Conservation (phyloP, 2,888 invertebrate species). For the Melinopterus prodromus region DNA sequence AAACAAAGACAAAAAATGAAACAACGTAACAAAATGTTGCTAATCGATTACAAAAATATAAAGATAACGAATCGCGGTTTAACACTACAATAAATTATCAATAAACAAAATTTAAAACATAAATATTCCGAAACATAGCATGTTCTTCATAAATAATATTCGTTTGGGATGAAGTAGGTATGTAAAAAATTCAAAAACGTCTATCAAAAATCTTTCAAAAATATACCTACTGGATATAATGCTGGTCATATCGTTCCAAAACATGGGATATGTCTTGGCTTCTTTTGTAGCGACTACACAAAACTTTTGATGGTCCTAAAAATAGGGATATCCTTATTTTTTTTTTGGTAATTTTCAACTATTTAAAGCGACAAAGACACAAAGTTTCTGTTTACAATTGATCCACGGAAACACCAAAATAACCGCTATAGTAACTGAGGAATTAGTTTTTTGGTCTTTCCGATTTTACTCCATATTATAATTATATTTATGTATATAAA, state of each 20-base stretch:
- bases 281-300: constrained; percentile 28
- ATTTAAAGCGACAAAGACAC: constrained; percentile 53
- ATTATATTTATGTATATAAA: constrained; percentile 15
- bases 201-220: constrained; percentile 43
- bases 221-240: constrained; percentile 37
- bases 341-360: constrained; percentile 47
- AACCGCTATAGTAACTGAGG: constrained; percentile 7
- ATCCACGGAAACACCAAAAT: constrained; percentile 39
- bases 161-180: constrained; percentile 43
- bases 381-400: constrained; percentile 46
- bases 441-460: constrained; percentile 5
- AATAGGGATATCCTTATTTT: constrained; percentile 17
- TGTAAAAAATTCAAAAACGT: constrained; percentile 50
- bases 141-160: no score
- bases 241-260: constrained; percentile 33
- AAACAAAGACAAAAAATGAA: constrained; percentile 35
- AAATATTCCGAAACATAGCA: constrained; percentile 12
- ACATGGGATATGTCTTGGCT: constrained; percentile 36
- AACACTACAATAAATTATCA: constrained; percentile 34
- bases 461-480: background rate
- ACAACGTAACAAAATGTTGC: constrained; percentile 33
- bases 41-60: constrained; percentile 37
- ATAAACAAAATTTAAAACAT: constrained; percentile 26
- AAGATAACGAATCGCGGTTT: constrained; percentile 32
- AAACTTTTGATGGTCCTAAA: constrained; percentile 30